These are phyloP conservation scores for Macrotis lagotis DNA, from an alignment of 2,113 vertebrate species.

Conservation along the genomic window DNA sequence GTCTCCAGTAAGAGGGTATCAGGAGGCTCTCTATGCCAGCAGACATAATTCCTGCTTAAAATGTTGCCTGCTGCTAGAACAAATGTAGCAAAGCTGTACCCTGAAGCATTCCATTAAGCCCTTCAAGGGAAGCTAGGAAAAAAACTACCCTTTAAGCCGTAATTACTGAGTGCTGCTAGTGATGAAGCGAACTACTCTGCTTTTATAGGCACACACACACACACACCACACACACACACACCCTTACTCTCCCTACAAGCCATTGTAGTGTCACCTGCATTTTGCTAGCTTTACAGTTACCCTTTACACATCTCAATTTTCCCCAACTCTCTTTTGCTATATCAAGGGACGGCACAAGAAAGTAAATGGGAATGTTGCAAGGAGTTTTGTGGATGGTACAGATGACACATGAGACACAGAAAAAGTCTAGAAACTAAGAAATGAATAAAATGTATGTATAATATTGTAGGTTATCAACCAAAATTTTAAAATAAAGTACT, in stretches of 20 bases:
- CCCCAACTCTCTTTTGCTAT: no score
- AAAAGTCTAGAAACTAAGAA: no score
- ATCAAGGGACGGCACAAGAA: no score
- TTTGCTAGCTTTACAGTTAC: background rate
- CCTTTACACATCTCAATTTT: no score
- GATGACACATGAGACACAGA: no score
- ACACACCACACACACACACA: background rate
- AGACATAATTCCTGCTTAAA: background rate
- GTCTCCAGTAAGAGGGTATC: background rate
- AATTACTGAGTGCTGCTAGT: background rate
- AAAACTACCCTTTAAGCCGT: background rate
- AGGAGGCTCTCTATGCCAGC: background rate
- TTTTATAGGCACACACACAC: background rate
- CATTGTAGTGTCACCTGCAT: background rate
- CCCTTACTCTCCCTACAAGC: background rate
- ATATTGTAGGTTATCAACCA: no score
- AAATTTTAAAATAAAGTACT: no score
- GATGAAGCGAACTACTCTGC: background rate
- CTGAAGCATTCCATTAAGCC: background rate
- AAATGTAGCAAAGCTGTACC: background rate
- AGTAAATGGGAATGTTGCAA: no score
- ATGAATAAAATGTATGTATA: no score
- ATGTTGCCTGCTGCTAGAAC: background rate
- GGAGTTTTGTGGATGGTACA: no score
- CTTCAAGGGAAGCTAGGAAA: no score